Base-by-base conservation (phyloP, 2,113 vertebrate species). In the Procavia capensis region DNA sequence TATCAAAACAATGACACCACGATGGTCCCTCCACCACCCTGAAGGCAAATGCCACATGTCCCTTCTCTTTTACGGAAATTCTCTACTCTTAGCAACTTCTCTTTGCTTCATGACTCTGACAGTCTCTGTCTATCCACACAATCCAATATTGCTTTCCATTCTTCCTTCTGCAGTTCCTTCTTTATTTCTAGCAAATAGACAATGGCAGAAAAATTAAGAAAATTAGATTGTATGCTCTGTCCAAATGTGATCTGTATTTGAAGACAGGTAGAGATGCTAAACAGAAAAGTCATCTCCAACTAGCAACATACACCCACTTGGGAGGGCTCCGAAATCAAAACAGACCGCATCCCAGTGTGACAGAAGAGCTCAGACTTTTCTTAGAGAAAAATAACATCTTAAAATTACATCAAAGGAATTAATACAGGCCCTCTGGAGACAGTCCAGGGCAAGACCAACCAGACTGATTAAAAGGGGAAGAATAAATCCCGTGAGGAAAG, bases 341-440 rank as follows among this genome's bases (percentile, higher is more conserved):
- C 24, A 10, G 22, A 82, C 39, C 3, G 13, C 22, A 20, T 45
- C 54, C 8, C 4, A 22, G 88, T 7, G 45, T 11, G 31, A 95
- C 27, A 90, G 43, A 0, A 0, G 80, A 43, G 85, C 94, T 95
- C 76, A 47, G 39, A n/a, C n/a, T 88, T 95, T 98, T 93, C 93
- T 96, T 68, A 79, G 82, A 95, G 79, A 96, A 98, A 39, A 95
- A 83, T 59, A 59, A 63, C 41, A 80, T 91, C 78, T 64, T 63
- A 83, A 88, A 96, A 93, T 80, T 90, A 72, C 64, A 59, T 75
- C 84, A 64, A 92, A 57, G 64, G 80, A 97, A 95, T 86, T 78
- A 89, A 88, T 63, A 96, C 96, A 94, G 95, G 95, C 85, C 57
- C 31, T 72, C 78, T 61, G 41, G 90, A 96, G 75, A 90, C 16